These are phyloP conservation scores for Centropus unirufus DNA, from an alignment of 2,113 vertebrate species.

Conservation along the genomic window DNA sequence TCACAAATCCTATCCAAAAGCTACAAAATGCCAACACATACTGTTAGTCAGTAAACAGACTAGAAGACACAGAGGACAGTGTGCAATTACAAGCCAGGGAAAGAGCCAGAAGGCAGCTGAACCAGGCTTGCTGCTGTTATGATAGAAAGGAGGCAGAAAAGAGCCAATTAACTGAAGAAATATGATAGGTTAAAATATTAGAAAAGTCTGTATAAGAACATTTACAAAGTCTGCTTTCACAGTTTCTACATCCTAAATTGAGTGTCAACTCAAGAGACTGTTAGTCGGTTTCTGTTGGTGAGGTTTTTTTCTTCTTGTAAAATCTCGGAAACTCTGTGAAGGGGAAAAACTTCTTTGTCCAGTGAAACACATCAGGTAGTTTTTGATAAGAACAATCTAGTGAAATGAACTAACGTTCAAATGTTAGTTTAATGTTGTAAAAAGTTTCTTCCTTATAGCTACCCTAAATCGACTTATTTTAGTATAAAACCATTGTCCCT, in stretches of 20 bases:
- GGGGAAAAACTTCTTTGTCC: background rate
- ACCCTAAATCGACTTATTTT: no score
- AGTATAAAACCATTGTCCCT: no score
- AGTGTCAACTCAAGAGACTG: background rate
- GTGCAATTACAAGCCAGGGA: conserved; percentile 9
- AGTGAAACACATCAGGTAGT: background rate
- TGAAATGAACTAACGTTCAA: background rate
- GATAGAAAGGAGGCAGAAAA: background rate
- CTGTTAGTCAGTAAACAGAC: background rate
- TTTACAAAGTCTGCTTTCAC: conserved; percentile 2
- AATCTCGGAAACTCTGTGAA: background rate
- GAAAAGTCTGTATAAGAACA: background rate
- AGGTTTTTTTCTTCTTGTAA: background rate
- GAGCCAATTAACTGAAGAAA: background rate
- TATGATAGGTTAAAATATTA: background rate
- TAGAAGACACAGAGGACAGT: conserved; percentile 42
- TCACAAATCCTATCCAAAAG: conserved; percentile 29
- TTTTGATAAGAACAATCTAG: background rate
- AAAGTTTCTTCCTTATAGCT: no score
- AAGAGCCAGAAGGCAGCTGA: background rate
- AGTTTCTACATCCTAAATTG: background rate
- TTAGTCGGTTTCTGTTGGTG: background rate
- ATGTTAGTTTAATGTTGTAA: no score
- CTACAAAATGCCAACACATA: conserved; percentile 10
- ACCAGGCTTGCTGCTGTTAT: background rate